Percentiles rank a stretch among this genome's conserved stretches.
Evolutionary conservation across 2,797 vertebrate species (phyloP).

Genomic region (Amblyopsis hoosieri): DNA sequence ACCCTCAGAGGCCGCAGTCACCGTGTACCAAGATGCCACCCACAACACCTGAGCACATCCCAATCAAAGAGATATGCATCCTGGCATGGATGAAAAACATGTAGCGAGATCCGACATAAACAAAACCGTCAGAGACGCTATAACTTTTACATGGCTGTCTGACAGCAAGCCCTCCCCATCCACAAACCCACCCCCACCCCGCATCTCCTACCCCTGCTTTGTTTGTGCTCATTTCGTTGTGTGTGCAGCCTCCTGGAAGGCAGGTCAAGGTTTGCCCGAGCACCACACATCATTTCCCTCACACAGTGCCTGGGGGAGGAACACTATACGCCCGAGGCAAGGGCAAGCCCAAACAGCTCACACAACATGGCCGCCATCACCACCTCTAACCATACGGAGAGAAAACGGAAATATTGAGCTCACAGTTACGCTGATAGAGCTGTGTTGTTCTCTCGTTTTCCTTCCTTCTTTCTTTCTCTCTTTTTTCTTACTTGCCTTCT

Average conservation of each 20-base stretch:
- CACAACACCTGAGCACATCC: constrained; percentile 73
- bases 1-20: constrained; percentile 30
- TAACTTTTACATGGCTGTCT: constrained; percentile 48
- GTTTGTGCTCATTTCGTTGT: constrained; percentile 78
- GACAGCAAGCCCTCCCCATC: constrained; percentile 35
- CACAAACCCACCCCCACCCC: constrained; percentile 28
- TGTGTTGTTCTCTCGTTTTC: constrained; percentile 24
- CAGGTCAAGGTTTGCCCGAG: constrained; percentile 96
- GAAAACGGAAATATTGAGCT: constrained; percentile 51
- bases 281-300: constrained; percentile 91
- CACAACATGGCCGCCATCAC: constrained; percentile 67
- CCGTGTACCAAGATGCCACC: constrained; percentile 62
- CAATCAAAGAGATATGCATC: constrained; percentile 47
- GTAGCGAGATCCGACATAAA: constrained; percentile 46
- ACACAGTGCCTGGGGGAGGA: constrained; percentile 87
- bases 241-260: constrained; percentile 85
- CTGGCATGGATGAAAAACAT: constrained; percentile 25
- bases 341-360: constrained; percentile 84
- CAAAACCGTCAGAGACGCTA: constrained; percentile 30
- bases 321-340: constrained; percentile 90
- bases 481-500: constrained; percentile 18
- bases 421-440: constrained; percentile 44
- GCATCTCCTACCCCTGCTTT: constrained; percentile 55
- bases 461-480: constrained; percentile 19
- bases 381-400: constrained; percentile 60